phyloP scores from a whole-genome alignment of 2,113 vertebrate genomes.

The Ammospiza caudacuta region DNA sequence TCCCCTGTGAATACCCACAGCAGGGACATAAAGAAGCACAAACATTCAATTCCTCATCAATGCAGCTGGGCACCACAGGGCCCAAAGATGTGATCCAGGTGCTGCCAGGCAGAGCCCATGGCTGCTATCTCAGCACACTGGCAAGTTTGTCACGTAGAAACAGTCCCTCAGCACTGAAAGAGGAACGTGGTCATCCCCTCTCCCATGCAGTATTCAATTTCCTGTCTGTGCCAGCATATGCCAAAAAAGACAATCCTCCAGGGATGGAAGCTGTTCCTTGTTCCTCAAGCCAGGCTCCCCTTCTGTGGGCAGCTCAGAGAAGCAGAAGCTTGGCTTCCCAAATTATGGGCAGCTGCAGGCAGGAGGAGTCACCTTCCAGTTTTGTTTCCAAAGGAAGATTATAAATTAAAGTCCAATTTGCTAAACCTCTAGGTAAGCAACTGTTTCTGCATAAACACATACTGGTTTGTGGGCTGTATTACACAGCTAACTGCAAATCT shows the following conservation, averaged over 20 bases:
- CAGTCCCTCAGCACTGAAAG: neutral
- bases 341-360: neutral
- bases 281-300: neutral
- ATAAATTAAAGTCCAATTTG: constrained; percentile 36
- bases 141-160: neutral
- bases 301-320: neutral
- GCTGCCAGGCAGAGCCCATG: neutral
- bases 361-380: constrained; percentile 28
- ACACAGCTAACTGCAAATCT: constrained; percentile 17
- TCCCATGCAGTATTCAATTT: neutral
- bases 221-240: neutral
- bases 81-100: neutral
- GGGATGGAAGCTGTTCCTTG: neutral
- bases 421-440: constrained; percentile 49
- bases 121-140: neutral
- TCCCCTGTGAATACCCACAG: neutral
- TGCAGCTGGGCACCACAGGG: neutral
- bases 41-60: neutral
- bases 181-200: neutral
- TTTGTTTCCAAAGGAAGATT: constrained; percentile 24
- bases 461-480: constrained; percentile 37
- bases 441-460: constrained; percentile 42
- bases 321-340: neutral
- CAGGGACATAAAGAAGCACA: neutral
- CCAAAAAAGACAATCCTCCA: neutral